These are phyloP conservation scores for Scartelaos histophorus DNA, from an alignment of 2,113 vertebrate species.

Conservation along the genomic window DNA sequence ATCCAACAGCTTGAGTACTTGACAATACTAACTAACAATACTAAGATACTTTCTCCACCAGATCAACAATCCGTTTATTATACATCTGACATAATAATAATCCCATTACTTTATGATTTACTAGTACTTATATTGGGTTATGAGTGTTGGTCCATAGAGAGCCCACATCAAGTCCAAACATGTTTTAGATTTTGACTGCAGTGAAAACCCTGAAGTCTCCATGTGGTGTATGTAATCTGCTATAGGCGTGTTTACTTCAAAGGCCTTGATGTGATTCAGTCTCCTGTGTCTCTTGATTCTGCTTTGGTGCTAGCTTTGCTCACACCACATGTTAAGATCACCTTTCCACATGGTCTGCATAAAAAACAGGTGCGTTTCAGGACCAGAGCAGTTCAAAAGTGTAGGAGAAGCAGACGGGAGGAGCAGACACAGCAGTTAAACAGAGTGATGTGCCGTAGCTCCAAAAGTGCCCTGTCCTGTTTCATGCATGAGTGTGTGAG, in stretches of 20 bases:
- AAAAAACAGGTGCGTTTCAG: slow-evolving; percentile 13
- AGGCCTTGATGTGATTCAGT: neutral
- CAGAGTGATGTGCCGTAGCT: slow-evolving; percentile 20
- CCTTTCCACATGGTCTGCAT: slow-evolving; percentile 3
- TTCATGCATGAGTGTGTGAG: slow-evolving; percentile 70
- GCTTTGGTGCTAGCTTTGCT: neutral
- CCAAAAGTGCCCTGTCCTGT: slow-evolving; percentile 63
- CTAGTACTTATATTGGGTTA: neutral
- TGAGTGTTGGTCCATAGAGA: neutral
- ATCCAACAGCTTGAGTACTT: no score
- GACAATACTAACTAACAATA: no score
- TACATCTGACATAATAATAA: neutral
- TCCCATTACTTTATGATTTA: neutral
- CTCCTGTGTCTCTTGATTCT: slow-evolving; percentile 5
- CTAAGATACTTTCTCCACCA: no score
- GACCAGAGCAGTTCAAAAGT: slow-evolving; percentile 2
- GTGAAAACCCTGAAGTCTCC: neutral
- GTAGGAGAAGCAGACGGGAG: slow-evolving; percentile 1
- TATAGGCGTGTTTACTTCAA: neutral
- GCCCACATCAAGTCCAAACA: neutral
- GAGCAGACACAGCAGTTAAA: slow-evolving; percentile 10
- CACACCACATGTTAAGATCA: slow-evolving; percentile 24
- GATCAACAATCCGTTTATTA: neutral
- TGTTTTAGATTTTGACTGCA: neutral
- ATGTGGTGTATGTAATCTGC: neutral